A percentile compares a stretch with the other conserved stretches of the same genome.
Conservation (phyloP, 2,888 invertebrate genomes). For the Crepidodera aurea region DNA sequence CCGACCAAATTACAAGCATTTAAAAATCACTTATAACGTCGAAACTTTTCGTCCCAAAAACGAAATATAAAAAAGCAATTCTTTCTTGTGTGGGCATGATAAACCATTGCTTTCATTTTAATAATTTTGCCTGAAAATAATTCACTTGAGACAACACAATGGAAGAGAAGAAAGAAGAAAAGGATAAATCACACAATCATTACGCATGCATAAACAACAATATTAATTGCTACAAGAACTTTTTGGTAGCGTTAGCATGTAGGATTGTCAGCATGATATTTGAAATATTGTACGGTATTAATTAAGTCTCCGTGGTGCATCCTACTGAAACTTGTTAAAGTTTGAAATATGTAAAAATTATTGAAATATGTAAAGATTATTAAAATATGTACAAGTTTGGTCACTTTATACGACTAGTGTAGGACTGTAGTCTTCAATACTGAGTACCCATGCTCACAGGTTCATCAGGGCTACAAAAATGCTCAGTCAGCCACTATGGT, state of each 20-base stretch:
- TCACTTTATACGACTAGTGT: too few species aligned
- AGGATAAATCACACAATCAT: slow-evolving; percentile 30
- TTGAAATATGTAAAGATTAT: too few species aligned
- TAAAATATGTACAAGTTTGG: too few species aligned
- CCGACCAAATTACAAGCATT: background rate
- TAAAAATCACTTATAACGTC: slow-evolving; percentile 13
- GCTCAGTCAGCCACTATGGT: too few species aligned
- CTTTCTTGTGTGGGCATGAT: slow-evolving; percentile 31
- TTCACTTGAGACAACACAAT: slow-evolving; percentile 36
- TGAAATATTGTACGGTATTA: slow-evolving; percentile 9
- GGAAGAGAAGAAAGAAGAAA: slow-evolving; percentile 24
- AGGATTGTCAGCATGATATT: slow-evolving; percentile 18
- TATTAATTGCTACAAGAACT: slow-evolving; percentile 31
- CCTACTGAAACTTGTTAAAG: too few species aligned
- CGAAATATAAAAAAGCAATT: slow-evolving; percentile 8
- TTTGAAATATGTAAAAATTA: too few species aligned
- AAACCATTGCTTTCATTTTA: slow-evolving; percentile 34
- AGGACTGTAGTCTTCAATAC: too few species aligned
- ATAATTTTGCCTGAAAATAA: slow-evolving; percentile 35
- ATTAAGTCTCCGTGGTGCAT: too few species aligned
- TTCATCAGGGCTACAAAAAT: too few species aligned
- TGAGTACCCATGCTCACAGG: too few species aligned
- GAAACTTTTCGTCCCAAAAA: background rate
- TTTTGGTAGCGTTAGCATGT: slow-evolving; percentile 13
- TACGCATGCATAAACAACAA: slow-evolving; percentile 30